These are phyloP conservation scores for Drosophila watanabei DNA, from an alignment of 1,140 invertebrate species.

Conservation along the genomic window DNA sequence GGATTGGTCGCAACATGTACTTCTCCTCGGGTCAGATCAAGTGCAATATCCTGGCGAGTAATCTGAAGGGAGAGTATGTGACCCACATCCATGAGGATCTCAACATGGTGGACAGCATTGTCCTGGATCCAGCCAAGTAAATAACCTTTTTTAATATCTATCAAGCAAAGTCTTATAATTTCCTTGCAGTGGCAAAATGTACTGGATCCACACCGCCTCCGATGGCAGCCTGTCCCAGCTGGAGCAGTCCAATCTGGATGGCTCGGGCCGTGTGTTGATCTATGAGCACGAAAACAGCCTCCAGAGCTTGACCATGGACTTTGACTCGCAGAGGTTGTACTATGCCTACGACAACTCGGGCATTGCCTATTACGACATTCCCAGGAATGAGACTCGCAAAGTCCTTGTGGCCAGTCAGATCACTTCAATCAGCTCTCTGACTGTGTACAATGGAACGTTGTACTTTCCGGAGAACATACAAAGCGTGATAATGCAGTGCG, in stretches of 20 bases:
- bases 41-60: constrained; percentile 89
- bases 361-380: constrained; percentile 90
- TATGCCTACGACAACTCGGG: constrained; percentile 89
- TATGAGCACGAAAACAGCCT: constrained; percentile 64
- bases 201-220: constrained; percentile 87
- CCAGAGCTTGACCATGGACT: constrained; percentile 88
- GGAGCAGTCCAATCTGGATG: constrained; percentile 90
- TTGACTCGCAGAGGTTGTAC: constrained; percentile 88
- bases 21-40: constrained; percentile 86
- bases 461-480: constrained; percentile 84
- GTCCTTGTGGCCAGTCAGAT: constrained; percentile 70
- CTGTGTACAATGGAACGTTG: constrained; percentile 79
- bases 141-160: neutral
- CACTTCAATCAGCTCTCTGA: constrained; percentile 77
- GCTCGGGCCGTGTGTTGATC: constrained; percentile 78
- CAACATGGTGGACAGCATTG: constrained; percentile 87
- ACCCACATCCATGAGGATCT: constrained; percentile 84
- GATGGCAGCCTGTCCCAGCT: constrained; percentile 86
- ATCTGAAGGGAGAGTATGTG: constrained; percentile 91
- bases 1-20: constrained; percentile 92
- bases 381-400: constrained; percentile 80
- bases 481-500: constrained; percentile 80
- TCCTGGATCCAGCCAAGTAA: constrained; percentile 88
- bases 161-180: neutral
- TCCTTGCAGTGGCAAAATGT: constrained; percentile 88